These are phyloP conservation scores for Syrista parreyssii DNA, from an alignment of 2,888 invertebrate species.

Conservation along the genomic window DNA sequence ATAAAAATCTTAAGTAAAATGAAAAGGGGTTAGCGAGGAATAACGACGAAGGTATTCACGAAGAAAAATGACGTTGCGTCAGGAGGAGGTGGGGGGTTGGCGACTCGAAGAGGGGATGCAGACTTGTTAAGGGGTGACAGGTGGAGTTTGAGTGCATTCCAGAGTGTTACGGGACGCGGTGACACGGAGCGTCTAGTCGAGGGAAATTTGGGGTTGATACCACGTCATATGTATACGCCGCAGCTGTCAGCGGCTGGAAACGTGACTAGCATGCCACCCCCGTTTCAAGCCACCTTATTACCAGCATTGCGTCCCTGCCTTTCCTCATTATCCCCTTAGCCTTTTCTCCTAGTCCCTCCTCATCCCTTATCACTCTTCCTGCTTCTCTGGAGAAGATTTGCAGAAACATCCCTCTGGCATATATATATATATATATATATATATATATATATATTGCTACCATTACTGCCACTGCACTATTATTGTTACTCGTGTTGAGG, in stretches of 20 bases:
- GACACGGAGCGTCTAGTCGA: conserved; percentile 10
- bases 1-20: not conserved
- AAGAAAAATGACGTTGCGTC: not conserved
- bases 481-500: not conserved
- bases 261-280: conserved; percentile 64
- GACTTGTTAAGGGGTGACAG: conserved; percentile 38
- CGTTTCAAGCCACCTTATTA: conserved; percentile 61
- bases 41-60: not conserved
- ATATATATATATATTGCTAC: not conserved
- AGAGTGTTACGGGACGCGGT: conserved; percentile 36
- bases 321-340: conserved; percentile 62
- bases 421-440: too few species aligned
- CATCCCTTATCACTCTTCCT: not conserved
- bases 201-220: conserved; percentile 65
- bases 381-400: not conserved
- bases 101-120: conserved; percentile 17
- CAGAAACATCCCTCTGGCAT: not conserved
- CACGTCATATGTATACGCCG: conserved; percentile 65
- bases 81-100: not conserved
- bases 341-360: conserved; percentile 44
- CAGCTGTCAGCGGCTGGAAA: conserved; percentile 65
- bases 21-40: not conserved
- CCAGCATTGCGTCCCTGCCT: conserved; percentile 53
- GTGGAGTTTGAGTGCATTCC: conserved; percentile 60
- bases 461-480: not conserved